Evolutionary conservation across 2,888 invertebrate species (phyloP).

Genomic region (Metacarcinus magister): DNA sequence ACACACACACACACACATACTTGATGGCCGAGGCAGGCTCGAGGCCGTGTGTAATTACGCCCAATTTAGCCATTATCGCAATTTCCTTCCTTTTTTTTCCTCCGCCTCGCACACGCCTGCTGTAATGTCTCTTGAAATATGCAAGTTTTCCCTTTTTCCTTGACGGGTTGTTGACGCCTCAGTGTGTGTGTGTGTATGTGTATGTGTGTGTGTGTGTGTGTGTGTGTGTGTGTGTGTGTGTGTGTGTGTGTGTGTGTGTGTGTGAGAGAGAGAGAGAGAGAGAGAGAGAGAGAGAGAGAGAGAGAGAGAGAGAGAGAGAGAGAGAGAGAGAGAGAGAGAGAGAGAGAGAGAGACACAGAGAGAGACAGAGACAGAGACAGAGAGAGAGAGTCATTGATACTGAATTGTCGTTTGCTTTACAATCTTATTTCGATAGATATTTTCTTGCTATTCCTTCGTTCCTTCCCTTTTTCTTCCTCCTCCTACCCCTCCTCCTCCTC

Average conservation of each 20-base stretch:
- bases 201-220: constrained; percentile 33
- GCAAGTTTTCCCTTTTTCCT: constrained; percentile 56
- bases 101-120: constrained; percentile 38
- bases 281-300: neutral
- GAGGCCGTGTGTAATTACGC: constrained; percentile 62
- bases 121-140: constrained; percentile 63
- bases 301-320: constrained; percentile 2
- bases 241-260: neutral
- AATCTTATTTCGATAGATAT: neutral
- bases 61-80: constrained; percentile 75
- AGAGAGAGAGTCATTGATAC: neutral
- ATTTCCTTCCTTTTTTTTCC: constrained; percentile 70
- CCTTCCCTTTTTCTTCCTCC: neutral
- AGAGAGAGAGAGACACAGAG: constrained; percentile 43
- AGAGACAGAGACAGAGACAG: constrained; percentile 41
- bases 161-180: neutral
- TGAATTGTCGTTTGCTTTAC: neutral
- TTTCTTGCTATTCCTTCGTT: no score
- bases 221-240: constrained; percentile 52
- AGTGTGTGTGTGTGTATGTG: constrained; percentile 27
- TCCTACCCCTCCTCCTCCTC: neutral
- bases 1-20: constrained; percentile 63
- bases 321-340: constrained; percentile 22
- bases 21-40: constrained; percentile 50
- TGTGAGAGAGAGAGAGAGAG: no score